phyloP scores from a whole-genome alignment of 1,140 invertebrate species.

The Drosophila mayri region DNA sequence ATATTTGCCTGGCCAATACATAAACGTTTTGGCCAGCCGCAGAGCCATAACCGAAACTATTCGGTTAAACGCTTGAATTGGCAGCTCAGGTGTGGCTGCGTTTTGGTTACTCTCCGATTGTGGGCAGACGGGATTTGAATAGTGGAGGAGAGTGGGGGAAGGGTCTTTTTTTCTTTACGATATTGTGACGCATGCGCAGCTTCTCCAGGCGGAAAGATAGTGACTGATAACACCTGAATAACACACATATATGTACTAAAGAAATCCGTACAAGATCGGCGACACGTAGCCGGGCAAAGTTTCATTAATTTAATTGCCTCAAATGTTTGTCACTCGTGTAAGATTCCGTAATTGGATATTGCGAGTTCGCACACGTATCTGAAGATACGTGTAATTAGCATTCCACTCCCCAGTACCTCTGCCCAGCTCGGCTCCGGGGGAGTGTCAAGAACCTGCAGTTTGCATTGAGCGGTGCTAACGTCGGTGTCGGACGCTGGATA shows the following conservation, averaged over 20 bases:
- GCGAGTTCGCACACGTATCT: conserved; percentile 52
- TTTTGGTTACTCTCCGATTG: background rate
- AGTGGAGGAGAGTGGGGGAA: background rate
- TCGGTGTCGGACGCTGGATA: conserved; percentile 37
- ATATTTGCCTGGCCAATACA: conserved; percentile 63
- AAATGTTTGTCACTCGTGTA: conserved; percentile 71
- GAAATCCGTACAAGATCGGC: conserved; percentile 36
- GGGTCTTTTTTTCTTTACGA: background rate
- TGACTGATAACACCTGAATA: conserved; percentile 42
- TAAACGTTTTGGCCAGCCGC: conserved; percentile 58
- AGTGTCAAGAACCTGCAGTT: conserved; percentile 43
- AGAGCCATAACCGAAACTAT: conserved; percentile 46
- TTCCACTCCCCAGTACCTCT: conserved; percentile 33
- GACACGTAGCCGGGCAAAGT: conserved; percentile 61
- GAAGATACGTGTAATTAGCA: conserved; percentile 62
- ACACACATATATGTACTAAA: background rate
- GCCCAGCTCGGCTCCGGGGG: background rate
- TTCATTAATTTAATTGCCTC: conserved; percentile 67
- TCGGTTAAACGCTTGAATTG: conserved; percentile 60
- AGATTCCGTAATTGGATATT: conserved; percentile 72
- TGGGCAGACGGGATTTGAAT: background rate
- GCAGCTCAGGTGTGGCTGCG: conserved; percentile 30
- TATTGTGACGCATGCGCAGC: conserved; percentile 62
- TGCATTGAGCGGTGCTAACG: conserved; percentile 39
- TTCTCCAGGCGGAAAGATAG: conserved; percentile 36